Evolutionary conservation across 2,797 vertebrate genomes (phyloP), one percentile per base, ranked within the genome.

Genomic region (Pseudochirops cupreus): DNA sequence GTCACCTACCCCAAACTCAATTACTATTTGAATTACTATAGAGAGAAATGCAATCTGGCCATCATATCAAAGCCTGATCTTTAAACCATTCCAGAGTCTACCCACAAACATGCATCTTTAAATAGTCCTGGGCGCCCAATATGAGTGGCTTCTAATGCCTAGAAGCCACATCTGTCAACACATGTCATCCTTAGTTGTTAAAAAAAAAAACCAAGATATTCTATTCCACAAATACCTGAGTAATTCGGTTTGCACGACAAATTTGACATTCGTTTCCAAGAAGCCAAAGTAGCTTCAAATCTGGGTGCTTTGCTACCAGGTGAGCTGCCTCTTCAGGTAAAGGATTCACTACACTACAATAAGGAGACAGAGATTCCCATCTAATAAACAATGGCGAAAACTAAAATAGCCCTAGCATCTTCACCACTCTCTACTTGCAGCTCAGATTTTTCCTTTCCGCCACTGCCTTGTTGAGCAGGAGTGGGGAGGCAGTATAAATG

Each of bases 291-390:
- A 82, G 94, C 95, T 96, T 31, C 93, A 97, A 94, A 94, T 96
- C 16, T 92, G 59, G 96, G 52, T 91, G 91, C 91, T 97, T 98
- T 97, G 94, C 97, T 97, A 92, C 55, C 94, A 92, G 96, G 96
- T 96, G 96, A 96, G 97, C 96, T 98, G 91, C 91, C 97, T 97
- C 97, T 98, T 97, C 96, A 97, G 92, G 89, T 92, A 93, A 96
- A 97, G 92, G 96, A 97, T 96, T 97, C 57, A 96, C 67, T 94
- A 46, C 94, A 95, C 62, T 94, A 96, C 92, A 97, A 94, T 93
- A 94, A 97, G 93, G 90, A 93, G 93, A 97, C 62, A 56, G 74
- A 91, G 52, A 95, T 96, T 96, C 89, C 91, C 59, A 95, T 28
- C 94, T 94, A 93, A 90, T 95, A 93, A 97, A 93, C 95, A 96